Base-by-base conservation (phyloP, 2,113 vertebrate genomes). In the Lophius piscatorius region DNA sequence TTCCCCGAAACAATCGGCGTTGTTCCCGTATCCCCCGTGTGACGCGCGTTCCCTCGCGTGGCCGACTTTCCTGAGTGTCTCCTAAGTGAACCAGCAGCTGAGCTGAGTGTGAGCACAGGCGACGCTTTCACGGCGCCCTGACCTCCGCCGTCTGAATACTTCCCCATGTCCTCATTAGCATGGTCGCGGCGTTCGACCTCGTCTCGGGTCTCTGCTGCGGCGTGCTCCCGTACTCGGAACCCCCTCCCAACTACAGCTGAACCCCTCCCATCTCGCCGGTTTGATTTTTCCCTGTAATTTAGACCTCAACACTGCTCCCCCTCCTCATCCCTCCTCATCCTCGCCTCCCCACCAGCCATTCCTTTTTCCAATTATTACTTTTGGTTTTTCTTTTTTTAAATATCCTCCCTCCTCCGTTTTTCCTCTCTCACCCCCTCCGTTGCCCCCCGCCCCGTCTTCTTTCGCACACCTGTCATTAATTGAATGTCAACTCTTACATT, bases 101-200 rank as follows among this genome's bases (percentile, higher is more conserved):
- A 89, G 83, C 81, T 45, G 71, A 87, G 84, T 70, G 71, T 48
- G 74, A 86, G 83, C 87, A 92, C 91, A 92, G 91, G 88, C 76
- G 87, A 79, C 76, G 90, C 89, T 90, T 92, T 91, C 86, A 91
- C 81, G 82, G 84, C 33, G 50, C 82, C 67, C 84, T 76, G 80
- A 83, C 74, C 83, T 71, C 76, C 78, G 76, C 80, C 66, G 60
- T 80, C 86, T 79, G 74, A 84, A 88, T 70, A 76, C 78, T 74
- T 82, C 84, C 84, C 82, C 67, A 26, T 73, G 83, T 67, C 70
- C 82, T 89, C 83, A 92, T 92, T 91, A 88, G 87, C 87, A 91
- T 90, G 87, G 89, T 72, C 80, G 64, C 77, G 84, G 87, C 87
- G 78, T 86, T 81, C 62, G 70, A 70, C 77, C 80, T 85, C 74